Base-by-base conservation (phyloP, 2,113 vertebrate species). In the Rhea americana region DNA sequence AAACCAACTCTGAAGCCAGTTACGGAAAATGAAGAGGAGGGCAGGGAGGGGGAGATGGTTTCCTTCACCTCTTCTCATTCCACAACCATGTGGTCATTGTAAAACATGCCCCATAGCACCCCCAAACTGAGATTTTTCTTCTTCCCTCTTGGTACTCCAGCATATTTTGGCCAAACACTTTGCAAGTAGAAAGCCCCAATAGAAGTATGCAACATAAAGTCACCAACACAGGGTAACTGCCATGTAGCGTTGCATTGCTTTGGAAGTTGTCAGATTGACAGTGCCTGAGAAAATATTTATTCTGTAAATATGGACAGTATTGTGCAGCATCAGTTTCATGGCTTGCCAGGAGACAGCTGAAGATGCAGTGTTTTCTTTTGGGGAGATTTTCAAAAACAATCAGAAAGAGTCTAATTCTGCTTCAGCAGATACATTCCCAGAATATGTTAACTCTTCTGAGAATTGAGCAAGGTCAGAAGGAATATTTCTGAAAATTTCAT, bases 271-370 rank as follows among this genome's bases (percentile, higher is more conserved):
- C 56, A 51, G 47, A 58, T 47, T 86, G 91, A 55, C 75, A 91
- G 88, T 72, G 68, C 75, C 91, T 41, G 63, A 93, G 85, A 93
- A 93, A 90, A 56, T 56, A 19, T 91, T 62, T 87, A 65, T 78
- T 84, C 50, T 74, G 47, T 80, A 85, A 94, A 77, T 47, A 70
- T 24, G 77, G 73, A 41, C 1, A 2, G 15, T 68, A 82, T 50
- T 4, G 1, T 17, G 53, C 68, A 50, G 14, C 55, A 32, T 21
- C 5, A 20, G 37, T 32, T 82, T 90, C 43, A 43, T 56, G 76
- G 7, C 18, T 47, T 58, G 63, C 65, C 79, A 73, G 45, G 35
- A 75, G 37, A 80, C 8, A 51, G 35, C 55, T 91, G 82, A 91
- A 94, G 76, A 90, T 68, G 58, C 16, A 8, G 1, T 21, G 9